Percentiles rank a stretch among this genome's conserved stretches.
Conservation (phyloP, 2,113 vertebrate species). For the Triplophysa tibetana region DNA sequence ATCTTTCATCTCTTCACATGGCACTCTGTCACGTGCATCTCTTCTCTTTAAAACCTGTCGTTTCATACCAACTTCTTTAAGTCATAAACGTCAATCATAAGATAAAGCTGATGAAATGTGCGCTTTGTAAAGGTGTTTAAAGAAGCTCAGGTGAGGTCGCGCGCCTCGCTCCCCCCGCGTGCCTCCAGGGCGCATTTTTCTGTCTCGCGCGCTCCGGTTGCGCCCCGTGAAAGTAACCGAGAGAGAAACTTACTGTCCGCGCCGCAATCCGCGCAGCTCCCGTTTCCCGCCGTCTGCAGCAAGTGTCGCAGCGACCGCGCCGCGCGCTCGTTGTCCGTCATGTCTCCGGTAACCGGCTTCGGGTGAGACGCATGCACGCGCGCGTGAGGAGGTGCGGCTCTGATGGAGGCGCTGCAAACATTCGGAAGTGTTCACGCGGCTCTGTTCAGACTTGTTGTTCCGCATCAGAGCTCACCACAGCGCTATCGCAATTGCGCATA, state of each 20-base stretch:
- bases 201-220: neutral
- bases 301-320: conserved; percentile 77
- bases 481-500: too few species aligned
- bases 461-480: conserved; percentile 46
- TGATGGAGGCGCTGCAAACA: conserved; percentile 36
- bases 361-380: neutral
- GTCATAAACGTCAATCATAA: neutral
- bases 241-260: conserved; percentile 74
- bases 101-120: neutral
- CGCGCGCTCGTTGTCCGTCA: conserved; percentile 77
- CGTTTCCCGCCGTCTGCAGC: conserved; percentile 80
- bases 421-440: conserved; percentile 64
- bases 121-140: neutral
- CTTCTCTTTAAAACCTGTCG: too few species aligned
- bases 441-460: conserved; percentile 66
- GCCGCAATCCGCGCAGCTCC: conserved; percentile 86
- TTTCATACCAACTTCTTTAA: too few species aligned
- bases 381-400: neutral
- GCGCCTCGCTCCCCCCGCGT: neutral
- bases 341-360: conserved; percentile 45
- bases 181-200: neutral
- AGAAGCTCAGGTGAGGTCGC: neutral
- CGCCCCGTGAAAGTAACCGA: neutral
- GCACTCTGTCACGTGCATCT: too few species aligned
- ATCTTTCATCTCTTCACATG: too few species aligned